Conservation (phyloP, 2,113 vertebrate species). For the Anhinga anhinga region DNA sequence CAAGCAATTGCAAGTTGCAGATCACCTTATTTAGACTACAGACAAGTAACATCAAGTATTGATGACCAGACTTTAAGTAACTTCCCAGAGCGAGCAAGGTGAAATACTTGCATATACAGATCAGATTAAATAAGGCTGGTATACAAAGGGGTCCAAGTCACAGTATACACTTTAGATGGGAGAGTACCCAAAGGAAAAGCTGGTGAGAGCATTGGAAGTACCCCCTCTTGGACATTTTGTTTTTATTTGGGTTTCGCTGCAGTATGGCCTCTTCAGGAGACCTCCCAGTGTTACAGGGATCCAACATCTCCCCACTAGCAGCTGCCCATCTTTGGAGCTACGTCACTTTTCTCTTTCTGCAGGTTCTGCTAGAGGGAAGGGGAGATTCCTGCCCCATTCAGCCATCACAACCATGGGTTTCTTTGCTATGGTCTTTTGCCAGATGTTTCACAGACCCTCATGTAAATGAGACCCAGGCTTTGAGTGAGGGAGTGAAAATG, state of each 20-base stretch:
- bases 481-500: neutral
- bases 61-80: neutral
- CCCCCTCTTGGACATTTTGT: neutral
- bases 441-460: neutral
- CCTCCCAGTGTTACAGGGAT: neutral
- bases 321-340: neutral
- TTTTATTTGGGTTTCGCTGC: neutral
- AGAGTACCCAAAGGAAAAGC: neutral
- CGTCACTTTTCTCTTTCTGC: neutral
- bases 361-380: neutral
- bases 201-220: neutral
- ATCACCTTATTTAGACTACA: neutral
- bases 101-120: neutral
- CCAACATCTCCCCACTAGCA: fast-evolving
- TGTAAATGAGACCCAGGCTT: neutral
- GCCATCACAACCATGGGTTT: neutral
- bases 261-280: neutral
- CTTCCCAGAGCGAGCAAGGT: neutral
- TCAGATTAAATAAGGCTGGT: neutral
- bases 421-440: neutral
- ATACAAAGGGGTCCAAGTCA: neutral
- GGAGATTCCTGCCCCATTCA: neutral
- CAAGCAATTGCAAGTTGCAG: neutral
- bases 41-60: neutral
- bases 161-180: neutral